Evolutionary conservation across 2,888 invertebrate species (phyloP), one percentile per base, ranked within the genome.

Genomic region (Amphipyra tragopoginis): DNA sequence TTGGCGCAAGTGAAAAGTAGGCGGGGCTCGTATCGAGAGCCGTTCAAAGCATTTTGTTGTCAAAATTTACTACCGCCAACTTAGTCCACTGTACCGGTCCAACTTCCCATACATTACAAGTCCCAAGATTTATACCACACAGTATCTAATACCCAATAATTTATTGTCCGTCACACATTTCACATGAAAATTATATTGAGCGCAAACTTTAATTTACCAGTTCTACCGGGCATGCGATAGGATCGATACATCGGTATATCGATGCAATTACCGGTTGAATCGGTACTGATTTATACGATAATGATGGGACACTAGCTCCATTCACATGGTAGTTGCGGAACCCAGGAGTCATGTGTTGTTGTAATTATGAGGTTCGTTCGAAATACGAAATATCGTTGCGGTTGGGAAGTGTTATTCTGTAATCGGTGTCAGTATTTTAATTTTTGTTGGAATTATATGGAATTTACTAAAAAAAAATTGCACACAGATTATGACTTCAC

Each of bases 231-330:
- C 77, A 60, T 45, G 60, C 65, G 80, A 83, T 83, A 75, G 66
- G 79, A 84, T 83, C 86, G 83, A 81, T 82, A 80, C 65, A 79
- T 80, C 81, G 85, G 71, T 75, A 67, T 74, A 76, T 68, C 75
- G 67, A 69, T 75, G 67, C 72, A 82, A 86, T 86, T 86, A 85
- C 85, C 78, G 83, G 79, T 80, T 75, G 80, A 79, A 84, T 86
- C 85, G 80, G 73, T 75, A 79, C 84, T 91, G 93, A 93, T 92
- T 93, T 93, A 93, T 92, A 85, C 85, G 91, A 91, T 93, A 93
- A 93, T 92, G 90, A 90, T 84, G 81, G 87, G 84, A 85, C 85
- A 81, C 76, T 77, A 79, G 81, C 66, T 72, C 66, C 67, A 72
- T 82, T 78, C 77, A 77, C 77, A 76, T 79, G 63, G 48, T 65